Percentiles rank a stretch among this genome's conserved stretches.
These are phyloP conservation scores for Orius insidiosus DNA, from an alignment of 1,140 invertebrate species.

Conservation along the genomic window DNA sequence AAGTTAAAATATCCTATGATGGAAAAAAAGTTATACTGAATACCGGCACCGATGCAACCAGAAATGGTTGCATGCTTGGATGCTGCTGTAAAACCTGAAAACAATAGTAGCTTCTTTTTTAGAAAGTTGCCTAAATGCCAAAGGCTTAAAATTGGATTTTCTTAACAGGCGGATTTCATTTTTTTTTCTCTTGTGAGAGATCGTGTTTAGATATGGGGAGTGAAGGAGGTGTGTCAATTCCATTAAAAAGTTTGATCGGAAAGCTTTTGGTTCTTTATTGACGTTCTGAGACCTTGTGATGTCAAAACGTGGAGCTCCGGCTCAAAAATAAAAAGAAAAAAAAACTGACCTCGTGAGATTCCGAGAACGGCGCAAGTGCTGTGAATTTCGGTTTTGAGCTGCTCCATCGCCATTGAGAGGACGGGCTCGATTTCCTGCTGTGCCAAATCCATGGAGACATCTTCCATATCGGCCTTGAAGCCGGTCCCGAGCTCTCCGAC, in stretches of 20 bases:
- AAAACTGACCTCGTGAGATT: constrained; percentile 62
- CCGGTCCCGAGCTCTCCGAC: constrained; percentile 33
- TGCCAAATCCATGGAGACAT: constrained; percentile 38
- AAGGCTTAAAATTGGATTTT: no score
- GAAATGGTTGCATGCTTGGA: no score
- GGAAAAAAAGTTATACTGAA: no score
- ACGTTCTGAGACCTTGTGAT: neutral
- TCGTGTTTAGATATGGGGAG: constrained; percentile 1
- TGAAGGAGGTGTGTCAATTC: constrained; percentile 5
- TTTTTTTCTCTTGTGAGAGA: neutral
- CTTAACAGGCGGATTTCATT: neutral
- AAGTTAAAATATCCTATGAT: no score
- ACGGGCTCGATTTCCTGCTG: constrained; percentile 65
- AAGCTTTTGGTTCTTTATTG: neutral
- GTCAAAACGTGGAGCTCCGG: neutral
- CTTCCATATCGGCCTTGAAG: constrained; percentile 37
- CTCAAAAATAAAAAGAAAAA: neutral
- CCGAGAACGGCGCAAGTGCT: constrained; percentile 65
- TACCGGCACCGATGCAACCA: no score
- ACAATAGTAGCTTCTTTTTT: neutral
- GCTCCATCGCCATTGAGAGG: constrained; percentile 66
- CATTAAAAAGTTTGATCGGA: neutral
- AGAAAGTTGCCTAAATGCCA: no score
- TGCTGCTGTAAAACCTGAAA: no score
- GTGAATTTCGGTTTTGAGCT: constrained; percentile 66